Percentiles rank a stretch among this genome's conserved stretches.
Conservation (phyloP, 2,113 vertebrate genomes). For the western clawed frog (Xenopus tropicalis) region UCB_Xtro_10.0 CM004452.2:1210501-1211000, state of each 20-base stretch:
- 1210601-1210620: neutral
- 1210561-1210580: no score
- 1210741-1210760: no score
- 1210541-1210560: no score
- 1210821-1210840: no score
- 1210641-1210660: no score
- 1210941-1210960: no score
- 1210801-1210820: neutral
- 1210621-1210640: neutral
- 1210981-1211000: neutral
- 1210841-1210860: no score
- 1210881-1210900: neutral
- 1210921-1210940: no score
- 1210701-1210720: neutral
- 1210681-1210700: neutral
- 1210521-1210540: neutral
- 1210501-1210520: neutral
- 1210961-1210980: neutral
- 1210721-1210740: neutral
- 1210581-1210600: neutral
- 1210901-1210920: neutral
- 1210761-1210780: no score
- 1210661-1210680: no score
- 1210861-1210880: neutral
- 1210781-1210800: neutral